These are phyloP conservation scores for Dolomedes plantarius DNA, from an alignment of 2,888 invertebrate species.

Conservation along the genomic window DNA sequence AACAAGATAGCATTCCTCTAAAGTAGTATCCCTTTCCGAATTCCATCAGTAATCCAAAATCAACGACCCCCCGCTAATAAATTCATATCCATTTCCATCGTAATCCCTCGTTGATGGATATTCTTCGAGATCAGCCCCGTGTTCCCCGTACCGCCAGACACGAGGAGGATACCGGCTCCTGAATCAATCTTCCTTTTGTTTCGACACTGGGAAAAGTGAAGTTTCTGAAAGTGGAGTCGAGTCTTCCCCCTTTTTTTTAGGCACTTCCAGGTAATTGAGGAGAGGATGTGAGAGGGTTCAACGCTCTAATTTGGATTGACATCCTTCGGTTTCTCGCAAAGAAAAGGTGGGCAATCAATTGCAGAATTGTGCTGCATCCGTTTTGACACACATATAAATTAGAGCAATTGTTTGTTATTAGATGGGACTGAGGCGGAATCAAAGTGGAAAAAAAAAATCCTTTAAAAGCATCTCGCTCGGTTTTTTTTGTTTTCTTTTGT, in stretches of 20 bases:
- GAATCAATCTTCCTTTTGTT: constrained; percentile 60
- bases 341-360: constrained; percentile 1
- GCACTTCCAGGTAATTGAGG: constrained; percentile 43
- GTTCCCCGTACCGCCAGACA: constrained; percentile 46
- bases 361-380: not conserved
- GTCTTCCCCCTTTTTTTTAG: constrained; percentile 37
- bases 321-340: constrained; percentile 11
- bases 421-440: not conserved
- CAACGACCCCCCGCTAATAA: not conserved
- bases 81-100: not conserved
- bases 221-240: constrained; percentile 22
- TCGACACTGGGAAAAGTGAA: constrained; percentile 34
- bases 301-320: constrained; percentile 22
- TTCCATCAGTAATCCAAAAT: not conserved
- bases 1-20: too few relatives aligned
- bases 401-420: not conserved
- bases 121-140: not conserved
- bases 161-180: constrained; percentile 26
- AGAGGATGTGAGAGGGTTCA: constrained; percentile 46
- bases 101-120: constrained; percentile 56
- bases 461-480: not conserved
- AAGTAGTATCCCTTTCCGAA: too few relatives aligned
- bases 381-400: constrained; percentile 3
- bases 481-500: not conserved
- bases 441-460: not conserved